These are phyloP conservation scores for Uropsilus gracilis DNA, from an alignment of 2,113 vertebrate genomes.

Conservation along the genomic window DNA sequence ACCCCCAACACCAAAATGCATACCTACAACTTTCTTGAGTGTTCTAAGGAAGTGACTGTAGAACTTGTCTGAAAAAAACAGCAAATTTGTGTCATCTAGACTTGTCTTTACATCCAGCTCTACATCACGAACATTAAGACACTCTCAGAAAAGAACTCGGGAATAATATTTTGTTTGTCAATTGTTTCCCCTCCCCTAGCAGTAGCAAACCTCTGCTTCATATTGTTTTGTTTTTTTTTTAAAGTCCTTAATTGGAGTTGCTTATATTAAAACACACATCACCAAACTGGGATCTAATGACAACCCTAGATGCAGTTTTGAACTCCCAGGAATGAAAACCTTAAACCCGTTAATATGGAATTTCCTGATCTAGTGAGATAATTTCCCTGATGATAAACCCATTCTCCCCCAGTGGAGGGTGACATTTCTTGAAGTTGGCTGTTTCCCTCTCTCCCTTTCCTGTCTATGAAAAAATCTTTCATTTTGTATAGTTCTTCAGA, in stretches of 20 bases:
- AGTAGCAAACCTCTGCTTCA: not conserved
- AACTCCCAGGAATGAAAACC: not conserved
- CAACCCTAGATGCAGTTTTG: not conserved
- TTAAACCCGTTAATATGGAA: too few species aligned
- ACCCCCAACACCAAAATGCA: not conserved
- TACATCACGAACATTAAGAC: not conserved
- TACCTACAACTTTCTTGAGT: not conserved
- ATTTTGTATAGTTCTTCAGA: not conserved
- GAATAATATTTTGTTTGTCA: not conserved
- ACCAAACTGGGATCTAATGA: not conserved
- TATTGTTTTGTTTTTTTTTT: too few species aligned
- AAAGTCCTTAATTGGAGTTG: not conserved
- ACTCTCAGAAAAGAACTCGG: not conserved
- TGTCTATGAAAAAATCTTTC: not conserved
- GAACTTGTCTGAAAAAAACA: not conserved
- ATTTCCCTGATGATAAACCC: too few species aligned
- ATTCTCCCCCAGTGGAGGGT: too few species aligned
- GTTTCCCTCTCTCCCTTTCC: not conserved
- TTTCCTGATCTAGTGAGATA: too few species aligned
- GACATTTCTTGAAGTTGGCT: too few species aligned
- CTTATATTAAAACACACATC: not conserved
- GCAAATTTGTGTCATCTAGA: not conserved
- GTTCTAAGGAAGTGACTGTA: not conserved
- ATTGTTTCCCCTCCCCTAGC: not conserved
- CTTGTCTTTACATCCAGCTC: not conserved